These are phyloP conservation scores for Emydocephalus ijimae DNA, from an alignment of 2,113 vertebrate genomes.

Conservation along the genomic window DNA sequence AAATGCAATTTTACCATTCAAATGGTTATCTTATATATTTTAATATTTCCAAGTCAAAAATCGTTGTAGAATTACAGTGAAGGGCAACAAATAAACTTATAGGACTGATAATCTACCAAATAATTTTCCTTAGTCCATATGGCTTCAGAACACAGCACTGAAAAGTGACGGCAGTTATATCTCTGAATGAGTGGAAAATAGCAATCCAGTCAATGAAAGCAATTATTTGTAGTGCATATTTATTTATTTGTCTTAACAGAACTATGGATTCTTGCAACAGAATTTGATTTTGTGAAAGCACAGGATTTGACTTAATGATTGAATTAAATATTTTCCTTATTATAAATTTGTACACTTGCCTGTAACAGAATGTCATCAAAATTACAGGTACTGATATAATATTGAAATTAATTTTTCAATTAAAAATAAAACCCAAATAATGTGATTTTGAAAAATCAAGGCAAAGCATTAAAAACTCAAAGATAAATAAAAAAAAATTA, in stretches of 20 bases:
- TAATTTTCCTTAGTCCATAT: neutral
- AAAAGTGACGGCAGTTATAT: neutral
- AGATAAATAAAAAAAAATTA: neutral
- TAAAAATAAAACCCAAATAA: neutral
- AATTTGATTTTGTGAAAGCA: neutral
- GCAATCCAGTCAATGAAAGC: neutral
- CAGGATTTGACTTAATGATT: neutral
- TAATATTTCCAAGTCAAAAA: neutral
- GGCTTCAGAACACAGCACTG: neutral
- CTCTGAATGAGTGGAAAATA: neutral
- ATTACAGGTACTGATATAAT: neutral
- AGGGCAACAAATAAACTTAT: neutral
- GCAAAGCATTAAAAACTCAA: neutral
- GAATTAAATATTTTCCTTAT: neutral
- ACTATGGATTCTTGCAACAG: neutral
- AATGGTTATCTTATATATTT: neutral
- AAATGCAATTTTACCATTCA: neutral
- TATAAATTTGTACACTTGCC: neutral
- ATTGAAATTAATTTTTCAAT: neutral
- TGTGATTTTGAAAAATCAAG: conserved; percentile 1
- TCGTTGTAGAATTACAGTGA: neutral
- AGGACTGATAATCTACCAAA: neutral
- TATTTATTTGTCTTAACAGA: neutral
- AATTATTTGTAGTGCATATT: neutral
- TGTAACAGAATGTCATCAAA: neutral